A percentile compares a stretch with the other conserved stretches of the same genome.
phyloP scores from a whole-genome alignment of 2,888 invertebrate genomes.

The Ectemnius lituratus region DNA sequence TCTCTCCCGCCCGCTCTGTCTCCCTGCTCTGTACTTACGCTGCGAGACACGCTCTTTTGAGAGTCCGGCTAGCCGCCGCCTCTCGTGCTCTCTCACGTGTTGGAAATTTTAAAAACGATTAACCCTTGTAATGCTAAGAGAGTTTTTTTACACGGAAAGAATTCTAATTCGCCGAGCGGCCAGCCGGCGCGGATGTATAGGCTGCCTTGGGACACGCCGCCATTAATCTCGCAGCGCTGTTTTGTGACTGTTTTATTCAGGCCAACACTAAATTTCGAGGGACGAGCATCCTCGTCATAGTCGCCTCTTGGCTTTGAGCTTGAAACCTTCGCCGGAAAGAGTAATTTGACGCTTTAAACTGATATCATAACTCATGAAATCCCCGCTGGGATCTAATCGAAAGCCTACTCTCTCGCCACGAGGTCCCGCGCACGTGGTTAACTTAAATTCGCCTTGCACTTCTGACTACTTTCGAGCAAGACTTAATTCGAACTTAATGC shows the following conservation, averaged over 20 bases:
- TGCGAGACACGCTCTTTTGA: slow-evolving; percentile 51
- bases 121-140: slow-evolving; percentile 34
- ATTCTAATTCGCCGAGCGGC: slow-evolving; percentile 37
- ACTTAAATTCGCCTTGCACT: not conserved
- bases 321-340: not conserved
- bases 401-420: not conserved
- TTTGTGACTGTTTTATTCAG: not conserved
- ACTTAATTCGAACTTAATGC: not conserved
- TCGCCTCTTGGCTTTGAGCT: not conserved
- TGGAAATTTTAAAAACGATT: slow-evolving; percentile 54
- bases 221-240: slow-evolving; percentile 4
- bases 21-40: slow-evolving; percentile 46
- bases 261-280: not conserved
- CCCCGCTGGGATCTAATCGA: not conserved
- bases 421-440: too few relatives aligned
- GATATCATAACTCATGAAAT: not conserved
- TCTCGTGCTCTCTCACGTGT: slow-evolving; percentile 32
- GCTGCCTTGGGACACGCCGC: not conserved
- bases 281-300: not conserved
- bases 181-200: slow-evolving; percentile 8
- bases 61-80: slow-evolving; percentile 6
- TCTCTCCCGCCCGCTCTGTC: not conserved
- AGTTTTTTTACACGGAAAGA: slow-evolving; percentile 35
- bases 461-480: slow-evolving; percentile 10
- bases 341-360: slow-evolving; percentile 9